Evolutionary conservation across 1,140 invertebrate genomes (phyloP), one percentile per base, ranked within the genome.

Genomic region (Plectrocnemia conspersa): DNA sequence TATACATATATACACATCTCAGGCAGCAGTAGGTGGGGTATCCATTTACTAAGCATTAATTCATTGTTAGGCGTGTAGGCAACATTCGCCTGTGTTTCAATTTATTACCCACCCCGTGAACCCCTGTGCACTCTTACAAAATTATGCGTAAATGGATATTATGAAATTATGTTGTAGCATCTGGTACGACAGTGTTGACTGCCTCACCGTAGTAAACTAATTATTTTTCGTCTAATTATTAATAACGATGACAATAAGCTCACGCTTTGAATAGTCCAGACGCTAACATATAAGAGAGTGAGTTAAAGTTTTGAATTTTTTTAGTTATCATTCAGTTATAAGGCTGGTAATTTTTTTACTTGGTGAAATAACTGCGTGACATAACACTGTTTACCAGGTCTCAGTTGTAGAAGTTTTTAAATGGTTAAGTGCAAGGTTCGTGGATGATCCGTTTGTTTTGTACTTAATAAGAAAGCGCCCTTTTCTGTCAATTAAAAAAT

Each of bases 61-160:
- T 48, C 32, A 48, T 32, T 23, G 36, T 46, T 46, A 35, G 33
- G 24, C 36, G 3, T 29, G 49, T 21, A 45, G 33, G 59, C 38
- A 29, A 55, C 56, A 61, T 56, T 56, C n/a, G 53, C 58, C 53
- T 35, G 44, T 32, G 52, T 33, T 18, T 16, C 54, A 56, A 61
- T 61, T 61, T 61, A 61, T 61, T 61, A 54, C 29, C 35, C 10
- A 21, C 5, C 32, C 46, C 32, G 10, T n/a, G n/a, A n/a, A 38
- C 35, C 35, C 35, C 18, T 16, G 5, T 38, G 35, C 35, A 38
- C 35, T 38, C 44, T 27, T 13, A 46, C 38, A 36, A 57, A 61
- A 61, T 61, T 61, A 61, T 57, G 59, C 59, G 59, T 61, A 61
- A 61, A 61, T 61, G 59, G 59, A 61, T 61, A 57, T 61, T 61